phyloP scores from a whole-genome alignment of 1,140 invertebrate genomes.

The Lutraria rhynchaena region DNA sequence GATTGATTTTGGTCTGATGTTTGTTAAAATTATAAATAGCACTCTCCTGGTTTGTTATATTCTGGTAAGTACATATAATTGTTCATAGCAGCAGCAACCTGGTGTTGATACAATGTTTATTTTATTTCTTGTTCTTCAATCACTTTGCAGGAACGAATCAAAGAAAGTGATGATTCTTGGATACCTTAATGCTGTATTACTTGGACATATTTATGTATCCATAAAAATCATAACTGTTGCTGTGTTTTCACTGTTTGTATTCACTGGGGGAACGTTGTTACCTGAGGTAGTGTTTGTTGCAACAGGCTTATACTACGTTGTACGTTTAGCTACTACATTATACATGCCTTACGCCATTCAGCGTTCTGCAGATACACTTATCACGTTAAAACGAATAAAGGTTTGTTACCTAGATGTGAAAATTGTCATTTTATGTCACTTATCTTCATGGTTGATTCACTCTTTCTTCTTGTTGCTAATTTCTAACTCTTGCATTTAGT shows the following conservation, averaged over 20 bases:
- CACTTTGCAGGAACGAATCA: constrained; percentile 72
- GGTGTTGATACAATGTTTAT: too few species aligned
- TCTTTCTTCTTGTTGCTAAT: too few species aligned
- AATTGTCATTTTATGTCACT: too few species aligned
- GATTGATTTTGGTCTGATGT: too few species aligned
- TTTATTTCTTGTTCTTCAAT: too few species aligned
- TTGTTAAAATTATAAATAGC: too few species aligned
- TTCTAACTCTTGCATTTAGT: too few species aligned
- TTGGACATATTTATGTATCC: constrained; percentile 75
- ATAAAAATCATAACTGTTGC: constrained; percentile 76
- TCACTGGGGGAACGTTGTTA: constrained; percentile 65
- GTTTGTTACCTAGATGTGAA: too few species aligned
- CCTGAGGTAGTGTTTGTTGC: constrained; percentile 73
- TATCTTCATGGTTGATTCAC: too few species aligned
- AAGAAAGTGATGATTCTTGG: constrained; percentile 62
- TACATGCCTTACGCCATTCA: constrained; percentile 75
- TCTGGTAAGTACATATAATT: too few species aligned
- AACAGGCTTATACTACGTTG: constrained; percentile 70
- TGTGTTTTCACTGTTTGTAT: constrained; percentile 72
- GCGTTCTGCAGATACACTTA: constrained; percentile 76
- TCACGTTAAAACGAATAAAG: constrained; percentile 80
- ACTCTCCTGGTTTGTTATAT: too few species aligned
- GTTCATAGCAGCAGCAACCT: too few species aligned
- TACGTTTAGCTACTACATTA: constrained; percentile 72
- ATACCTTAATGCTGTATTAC: constrained; percentile 69